These are phyloP conservation scores for Protophormia terraenovae DNA, from an alignment of 2,888 invertebrate species.

Conservation along the genomic window DNA sequence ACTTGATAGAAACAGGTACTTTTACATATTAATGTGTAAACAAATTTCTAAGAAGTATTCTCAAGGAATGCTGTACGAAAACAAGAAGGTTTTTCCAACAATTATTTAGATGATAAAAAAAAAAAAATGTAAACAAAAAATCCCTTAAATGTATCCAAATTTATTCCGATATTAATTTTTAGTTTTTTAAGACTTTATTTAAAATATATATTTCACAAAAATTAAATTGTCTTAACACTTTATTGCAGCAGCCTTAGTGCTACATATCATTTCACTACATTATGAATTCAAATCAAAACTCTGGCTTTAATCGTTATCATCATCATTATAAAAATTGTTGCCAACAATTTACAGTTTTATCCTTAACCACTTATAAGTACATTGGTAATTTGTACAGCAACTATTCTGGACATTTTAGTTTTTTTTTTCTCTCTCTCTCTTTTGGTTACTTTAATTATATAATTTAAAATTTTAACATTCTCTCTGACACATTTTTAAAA, in stretches of 20 bases:
- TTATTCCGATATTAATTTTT: too few relatives aligned
- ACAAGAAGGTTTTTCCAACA: too few relatives aligned
- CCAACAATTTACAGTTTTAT: slow-evolving; percentile 59
- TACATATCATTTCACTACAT: not conserved
- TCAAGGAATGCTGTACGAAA: too few relatives aligned
- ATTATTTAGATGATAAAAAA: too few relatives aligned
- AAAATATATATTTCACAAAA: too few relatives aligned
- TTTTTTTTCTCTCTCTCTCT: not conserved
- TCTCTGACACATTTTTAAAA: slow-evolving; percentile 64
- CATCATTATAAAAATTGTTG: slow-evolving; percentile 41
- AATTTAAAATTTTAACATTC: slow-evolving; percentile 66
- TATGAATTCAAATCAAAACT: slow-evolving; percentile 43
- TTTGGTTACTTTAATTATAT: slow-evolving; percentile 61
- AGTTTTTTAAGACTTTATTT: too few relatives aligned
- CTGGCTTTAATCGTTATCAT: slow-evolving; percentile 32
- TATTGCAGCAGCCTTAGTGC: not conserved
- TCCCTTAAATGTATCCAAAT: too few relatives aligned
- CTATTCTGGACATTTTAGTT: too few relatives aligned
- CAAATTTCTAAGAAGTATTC: too few relatives aligned
- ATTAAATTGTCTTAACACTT: not conserved
- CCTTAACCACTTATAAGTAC: slow-evolving; percentile 30
- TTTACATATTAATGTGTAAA: too few relatives aligned
- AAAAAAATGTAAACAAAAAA: too few relatives aligned
- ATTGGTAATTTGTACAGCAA: slow-evolving; percentile 28
- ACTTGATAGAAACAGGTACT: too few relatives aligned